phyloP scores from a whole-genome alignment of 1,140 invertebrate species.

The Apis mellifera region DNA sequence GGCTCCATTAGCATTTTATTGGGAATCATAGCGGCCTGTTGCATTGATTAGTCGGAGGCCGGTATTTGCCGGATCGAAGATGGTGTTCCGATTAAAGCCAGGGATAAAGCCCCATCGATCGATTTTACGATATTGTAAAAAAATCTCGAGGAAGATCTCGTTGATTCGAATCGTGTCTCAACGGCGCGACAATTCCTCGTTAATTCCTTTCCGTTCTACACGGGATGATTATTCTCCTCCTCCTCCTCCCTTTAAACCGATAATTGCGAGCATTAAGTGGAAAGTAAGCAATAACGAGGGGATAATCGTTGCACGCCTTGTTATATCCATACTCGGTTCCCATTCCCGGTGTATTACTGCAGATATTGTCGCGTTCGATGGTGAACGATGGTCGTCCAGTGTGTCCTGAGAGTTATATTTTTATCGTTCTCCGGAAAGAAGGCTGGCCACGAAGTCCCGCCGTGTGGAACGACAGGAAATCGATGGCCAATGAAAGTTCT shows the following conservation, averaged over 20 bases:
- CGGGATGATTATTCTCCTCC: neutral
- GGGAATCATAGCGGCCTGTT: conserved; percentile 35
- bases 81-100: neutral
- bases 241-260: neutral
- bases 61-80: conserved; percentile 18
- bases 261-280: neutral
- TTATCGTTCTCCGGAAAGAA: conserved; percentile 55
- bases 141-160: no score
- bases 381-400: conserved; percentile 39
- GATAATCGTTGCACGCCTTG: neutral
- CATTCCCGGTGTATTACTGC: neutral
- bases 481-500: conserved; percentile 65
- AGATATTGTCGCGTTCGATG: neutral
- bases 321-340: neutral
- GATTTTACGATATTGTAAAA: neutral
- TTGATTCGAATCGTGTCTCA: neutral
- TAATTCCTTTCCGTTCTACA: neutral
- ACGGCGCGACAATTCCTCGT: neutral
- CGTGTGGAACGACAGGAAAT: conserved; percentile 59
- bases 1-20: conserved; percentile 51
- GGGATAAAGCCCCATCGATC: neutral
- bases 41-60: conserved; percentile 34
- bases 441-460: conserved; percentile 39
- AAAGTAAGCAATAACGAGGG: neutral
- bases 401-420: conserved; percentile 46